Percentiles rank a stretch among this genome's conserved stretches.
Conservation (phyloP, 2,888 invertebrate genomes). For the Diarsia brunnea region DNA sequence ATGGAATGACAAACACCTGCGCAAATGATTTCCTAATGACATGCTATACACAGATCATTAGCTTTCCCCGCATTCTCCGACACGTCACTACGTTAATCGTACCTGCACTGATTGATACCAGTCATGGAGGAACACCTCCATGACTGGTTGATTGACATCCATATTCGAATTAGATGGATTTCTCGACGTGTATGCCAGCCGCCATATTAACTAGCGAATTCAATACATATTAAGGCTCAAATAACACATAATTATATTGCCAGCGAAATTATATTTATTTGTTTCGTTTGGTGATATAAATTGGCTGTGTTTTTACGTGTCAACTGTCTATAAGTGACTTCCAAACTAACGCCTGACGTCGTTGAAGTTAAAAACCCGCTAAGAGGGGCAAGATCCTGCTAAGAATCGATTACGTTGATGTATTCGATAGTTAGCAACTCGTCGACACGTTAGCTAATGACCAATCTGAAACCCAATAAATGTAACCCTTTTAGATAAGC, state of each 20-base stretch:
- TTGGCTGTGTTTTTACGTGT: background rate
- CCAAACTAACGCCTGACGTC: background rate
- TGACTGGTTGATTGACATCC: conserved; percentile 58
- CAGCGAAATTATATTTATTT: conserved; percentile 26
- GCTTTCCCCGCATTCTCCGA: background rate
- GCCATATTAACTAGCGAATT: conserved; percentile 41
- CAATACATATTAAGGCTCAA: conserved; percentile 50
- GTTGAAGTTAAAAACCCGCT: background rate
- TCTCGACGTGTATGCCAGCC: too few relatives aligned
- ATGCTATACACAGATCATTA: conserved; percentile 26
- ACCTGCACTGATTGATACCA: conserved; percentile 42
- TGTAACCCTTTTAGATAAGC: background rate
- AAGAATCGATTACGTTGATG: background rate
- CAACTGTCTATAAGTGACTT: background rate
- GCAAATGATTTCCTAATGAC: conserved; percentile 39
- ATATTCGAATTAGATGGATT: conserved; percentile 48
- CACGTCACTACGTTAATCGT: background rate
- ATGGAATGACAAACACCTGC: background rate
- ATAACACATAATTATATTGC: conserved; percentile 28
- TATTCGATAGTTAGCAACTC: background rate
- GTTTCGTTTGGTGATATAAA: background rate
- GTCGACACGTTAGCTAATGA: background rate
- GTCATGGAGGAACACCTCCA: conserved; percentile 21
- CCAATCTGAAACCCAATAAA: background rate
- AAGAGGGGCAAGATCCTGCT: background rate